A percentile compares a stretch with the other conserved stretches of the same genome.
Evolutionary conservation across 2,797 vertebrate genomes (phyloP).

Genomic region (Amblyopsis hoosieri): DNA sequence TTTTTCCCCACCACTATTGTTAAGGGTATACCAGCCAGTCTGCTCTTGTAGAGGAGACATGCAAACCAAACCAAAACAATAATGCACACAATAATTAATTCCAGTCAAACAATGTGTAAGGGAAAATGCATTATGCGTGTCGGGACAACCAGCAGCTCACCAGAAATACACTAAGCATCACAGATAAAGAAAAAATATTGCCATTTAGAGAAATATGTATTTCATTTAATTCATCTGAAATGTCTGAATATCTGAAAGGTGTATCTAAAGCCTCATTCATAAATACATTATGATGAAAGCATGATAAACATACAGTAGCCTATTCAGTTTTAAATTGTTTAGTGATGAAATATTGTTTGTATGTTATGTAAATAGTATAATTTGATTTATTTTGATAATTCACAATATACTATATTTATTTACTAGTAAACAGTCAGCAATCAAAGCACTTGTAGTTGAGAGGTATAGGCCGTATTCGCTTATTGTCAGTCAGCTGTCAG

Average conservation of each 20-base stretch:
- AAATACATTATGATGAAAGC: conserved; percentile 68
- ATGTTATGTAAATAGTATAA: conserved; percentile 82
- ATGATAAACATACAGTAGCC: conserved; percentile 75
- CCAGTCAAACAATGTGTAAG: conserved; percentile 23
- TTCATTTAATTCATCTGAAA: conserved; percentile 38
- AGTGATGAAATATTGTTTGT: conserved; percentile 74
- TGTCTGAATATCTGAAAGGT: conserved; percentile 36
- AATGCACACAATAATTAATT: no score
- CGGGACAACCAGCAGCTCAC: conserved; percentile 66
- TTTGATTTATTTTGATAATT: conserved; percentile 85
- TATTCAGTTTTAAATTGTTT: conserved; percentile 65
- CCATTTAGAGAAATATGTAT: conserved; percentile 28
- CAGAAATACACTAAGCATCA: conserved; percentile 15
- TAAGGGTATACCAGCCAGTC: no score
- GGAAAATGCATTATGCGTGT: conserved; percentile 25
- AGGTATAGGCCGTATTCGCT: conserved; percentile 26
- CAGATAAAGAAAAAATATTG: conserved; percentile 17
- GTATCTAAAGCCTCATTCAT: conserved; percentile 61
- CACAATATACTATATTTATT: conserved; percentile 82
- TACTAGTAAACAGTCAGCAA: conserved; percentile 53
- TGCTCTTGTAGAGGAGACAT: no score
- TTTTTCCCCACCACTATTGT: no score
- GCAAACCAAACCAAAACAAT: no score
- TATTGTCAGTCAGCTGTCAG: conserved; percentile 18
- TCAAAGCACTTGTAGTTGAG: conserved; percentile 14